A percentile compares a stretch with the other conserved stretches of the same genome.
Conservation (phyloP, 2,113 vertebrate genomes). For the Hippocampus mohnikei region DNA sequence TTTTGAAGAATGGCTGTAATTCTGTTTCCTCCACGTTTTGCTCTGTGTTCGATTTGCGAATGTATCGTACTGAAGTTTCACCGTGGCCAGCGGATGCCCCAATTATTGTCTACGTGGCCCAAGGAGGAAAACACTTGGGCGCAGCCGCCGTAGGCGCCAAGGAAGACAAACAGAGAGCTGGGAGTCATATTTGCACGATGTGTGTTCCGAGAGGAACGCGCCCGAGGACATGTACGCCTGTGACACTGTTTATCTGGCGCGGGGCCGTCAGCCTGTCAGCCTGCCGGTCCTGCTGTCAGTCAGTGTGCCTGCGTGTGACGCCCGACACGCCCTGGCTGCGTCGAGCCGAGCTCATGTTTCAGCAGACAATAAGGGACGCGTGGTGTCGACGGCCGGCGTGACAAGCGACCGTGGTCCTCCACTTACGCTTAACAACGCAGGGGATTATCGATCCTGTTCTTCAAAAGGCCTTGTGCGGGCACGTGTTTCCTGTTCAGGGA, state of each 20-base stretch:
- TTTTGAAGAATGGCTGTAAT: too few relatives aligned
- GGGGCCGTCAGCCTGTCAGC: constrained; percentile 22
- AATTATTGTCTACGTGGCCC: too few relatives aligned
- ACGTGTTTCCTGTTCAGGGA: background rate
- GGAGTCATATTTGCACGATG: background rate
- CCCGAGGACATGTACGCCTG: constrained; percentile 3
- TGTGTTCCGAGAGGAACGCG: background rate
- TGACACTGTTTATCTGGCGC: constrained; percentile 45
- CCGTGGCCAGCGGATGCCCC: too few relatives aligned
- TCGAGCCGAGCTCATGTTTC: background rate
- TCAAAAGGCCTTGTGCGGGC: background rate
- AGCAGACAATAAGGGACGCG: background rate
- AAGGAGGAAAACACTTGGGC: too few relatives aligned
- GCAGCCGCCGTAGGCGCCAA: too few relatives aligned
- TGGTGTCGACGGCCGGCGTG: background rate
- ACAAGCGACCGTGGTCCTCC: background rate
- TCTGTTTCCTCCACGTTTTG: too few relatives aligned
- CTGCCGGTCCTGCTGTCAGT: constrained; percentile 16
- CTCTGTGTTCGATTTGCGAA: too few relatives aligned
- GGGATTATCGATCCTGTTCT: background rate
- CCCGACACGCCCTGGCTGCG: constrained; percentile 3
- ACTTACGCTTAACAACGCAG: too few relatives aligned
- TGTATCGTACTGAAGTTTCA: too few relatives aligned
- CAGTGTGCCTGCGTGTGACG: constrained; percentile 22
- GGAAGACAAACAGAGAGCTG: background rate